Conservation (phyloP, 2,113 vertebrate species). For the Leucoraja erinaceus region DNA sequence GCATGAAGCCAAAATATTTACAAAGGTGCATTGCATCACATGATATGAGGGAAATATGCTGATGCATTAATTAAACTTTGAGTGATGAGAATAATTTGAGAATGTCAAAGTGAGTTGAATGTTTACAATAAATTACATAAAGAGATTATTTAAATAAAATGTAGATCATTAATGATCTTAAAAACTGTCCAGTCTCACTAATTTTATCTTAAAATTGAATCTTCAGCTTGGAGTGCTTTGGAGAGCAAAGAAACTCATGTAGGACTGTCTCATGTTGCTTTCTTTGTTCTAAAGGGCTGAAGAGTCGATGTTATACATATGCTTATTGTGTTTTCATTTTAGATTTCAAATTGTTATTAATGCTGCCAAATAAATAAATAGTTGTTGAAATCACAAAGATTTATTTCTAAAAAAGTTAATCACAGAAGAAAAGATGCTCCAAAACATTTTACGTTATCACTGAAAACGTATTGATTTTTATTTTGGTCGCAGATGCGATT, state of each 20-base stretch:
- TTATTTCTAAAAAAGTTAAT: background rate
- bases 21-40: background rate
- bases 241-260: background rate
- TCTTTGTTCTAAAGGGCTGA: background rate
- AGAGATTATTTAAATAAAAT: background rate
- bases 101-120: background rate
- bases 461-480: background rate
- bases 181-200: background rate
- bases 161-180: background rate
- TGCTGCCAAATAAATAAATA: background rate
- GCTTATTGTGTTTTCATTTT: background rate
- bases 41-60: background rate
- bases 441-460: background rate
- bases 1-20: background rate
- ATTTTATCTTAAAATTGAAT: background rate
- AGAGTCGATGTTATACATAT: background rate
- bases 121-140: background rate
- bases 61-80: background rate
- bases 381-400: background rate
- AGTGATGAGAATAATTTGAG: background rate
- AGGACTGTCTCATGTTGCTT: background rate
- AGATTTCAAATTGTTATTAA: background rate
- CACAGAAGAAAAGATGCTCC: background rate
- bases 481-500: background rate
- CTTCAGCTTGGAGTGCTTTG: background rate